Percentiles rank a stretch among this genome's conserved stretches.
These are phyloP conservation scores for Smithornis capensis DNA, from an alignment of 2,113 vertebrate genomes.

Conservation along the genomic window DNA sequence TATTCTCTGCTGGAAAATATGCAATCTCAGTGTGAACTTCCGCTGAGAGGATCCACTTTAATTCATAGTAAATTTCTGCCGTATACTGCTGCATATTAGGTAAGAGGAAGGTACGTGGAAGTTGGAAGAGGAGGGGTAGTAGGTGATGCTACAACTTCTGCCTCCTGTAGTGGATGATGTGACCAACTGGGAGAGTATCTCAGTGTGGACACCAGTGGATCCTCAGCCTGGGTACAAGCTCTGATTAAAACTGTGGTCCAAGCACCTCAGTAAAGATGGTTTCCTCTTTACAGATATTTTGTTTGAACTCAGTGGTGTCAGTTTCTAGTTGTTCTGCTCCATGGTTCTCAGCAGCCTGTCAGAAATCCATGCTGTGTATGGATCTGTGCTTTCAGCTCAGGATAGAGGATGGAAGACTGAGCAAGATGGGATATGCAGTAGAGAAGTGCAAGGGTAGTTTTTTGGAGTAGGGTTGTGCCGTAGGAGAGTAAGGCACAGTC, in stretches of 20 bases:
- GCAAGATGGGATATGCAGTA: background rate
- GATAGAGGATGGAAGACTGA: background rate
- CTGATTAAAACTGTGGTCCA: background rate
- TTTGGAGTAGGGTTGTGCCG: fast-evolving
- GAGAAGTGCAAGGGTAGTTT: background rate
- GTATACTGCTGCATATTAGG: background rate
- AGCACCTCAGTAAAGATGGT: background rate
- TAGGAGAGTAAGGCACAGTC: background rate
- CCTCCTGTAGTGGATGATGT: background rate
- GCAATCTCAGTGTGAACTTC: background rate
- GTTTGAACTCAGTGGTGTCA: fast-evolving
- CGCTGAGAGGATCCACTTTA: background rate
- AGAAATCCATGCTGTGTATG: background rate
- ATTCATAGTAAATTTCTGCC: background rate
- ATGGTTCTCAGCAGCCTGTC: background rate
- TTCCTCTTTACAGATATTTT: background rate
- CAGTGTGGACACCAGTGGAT: fast-evolving
- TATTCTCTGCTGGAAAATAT: background rate
- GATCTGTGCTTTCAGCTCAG: background rate
- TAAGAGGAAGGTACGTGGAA: background rate
- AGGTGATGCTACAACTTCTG: background rate
- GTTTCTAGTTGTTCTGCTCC: background rate
- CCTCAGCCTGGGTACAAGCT: background rate
- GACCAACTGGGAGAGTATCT: background rate
- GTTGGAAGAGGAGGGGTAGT: background rate